Conservation (phyloP, 2,797 vertebrate genomes). For the Mus minutoides region DNA sequence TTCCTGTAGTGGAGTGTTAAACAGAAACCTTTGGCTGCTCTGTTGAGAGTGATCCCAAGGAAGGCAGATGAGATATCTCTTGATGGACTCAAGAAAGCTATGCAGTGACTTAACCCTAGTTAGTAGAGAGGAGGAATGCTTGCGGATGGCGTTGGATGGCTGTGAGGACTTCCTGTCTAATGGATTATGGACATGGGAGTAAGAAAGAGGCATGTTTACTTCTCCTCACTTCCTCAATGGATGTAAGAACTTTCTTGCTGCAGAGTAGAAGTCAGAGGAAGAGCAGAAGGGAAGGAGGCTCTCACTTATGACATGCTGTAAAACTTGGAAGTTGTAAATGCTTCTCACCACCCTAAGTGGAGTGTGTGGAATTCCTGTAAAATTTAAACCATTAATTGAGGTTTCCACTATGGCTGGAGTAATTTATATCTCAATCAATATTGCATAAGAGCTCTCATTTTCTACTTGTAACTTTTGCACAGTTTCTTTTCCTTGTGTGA, state of each 20-base stretch:
- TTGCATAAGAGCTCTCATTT: neutral
- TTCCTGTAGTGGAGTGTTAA: neutral
- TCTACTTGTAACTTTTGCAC: neutral
- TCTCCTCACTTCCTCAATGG: neutral
- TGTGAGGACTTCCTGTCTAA: neutral
- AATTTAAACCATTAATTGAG: neutral
- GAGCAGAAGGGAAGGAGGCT: neutral
- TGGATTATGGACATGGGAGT: neutral
- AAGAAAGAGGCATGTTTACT: neutral
- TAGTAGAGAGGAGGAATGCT: no score
- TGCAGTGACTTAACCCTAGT: neutral
- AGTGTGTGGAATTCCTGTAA: neutral
- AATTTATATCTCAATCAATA: neutral
- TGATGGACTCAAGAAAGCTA: neutral
- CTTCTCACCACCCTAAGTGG: neutral
- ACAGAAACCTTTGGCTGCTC: neutral
- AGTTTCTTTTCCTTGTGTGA: neutral
- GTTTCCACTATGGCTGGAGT: neutral
- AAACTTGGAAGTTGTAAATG: slow-evolving; percentile 3
- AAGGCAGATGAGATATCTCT: neutral
- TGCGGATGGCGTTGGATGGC: neutral
- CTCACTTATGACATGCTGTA: neutral
- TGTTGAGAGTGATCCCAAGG: neutral
- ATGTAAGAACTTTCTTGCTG: neutral
- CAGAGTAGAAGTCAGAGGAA: neutral